A percentile compares a stretch with the other conserved stretches of the same genome.
Conservation (phyloP, 1,140 invertebrate genomes). For the Solenopsis invicta region DNA sequence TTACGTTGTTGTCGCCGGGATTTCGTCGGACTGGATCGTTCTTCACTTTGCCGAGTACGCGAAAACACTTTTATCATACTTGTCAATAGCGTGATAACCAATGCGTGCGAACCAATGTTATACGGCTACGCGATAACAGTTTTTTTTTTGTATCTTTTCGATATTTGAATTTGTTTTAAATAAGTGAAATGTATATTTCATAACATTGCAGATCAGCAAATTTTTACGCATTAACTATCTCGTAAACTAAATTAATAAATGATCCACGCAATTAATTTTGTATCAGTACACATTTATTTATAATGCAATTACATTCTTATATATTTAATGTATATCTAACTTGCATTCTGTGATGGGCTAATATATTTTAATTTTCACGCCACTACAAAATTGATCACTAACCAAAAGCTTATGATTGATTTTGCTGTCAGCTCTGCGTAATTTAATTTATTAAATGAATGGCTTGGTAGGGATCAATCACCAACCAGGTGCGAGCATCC, state of each 20-base stretch:
- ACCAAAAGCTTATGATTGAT: slow-evolving; percentile 49
- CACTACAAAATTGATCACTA: slow-evolving; percentile 44
- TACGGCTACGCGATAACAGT: too few relatives aligned
- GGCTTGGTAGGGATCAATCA: slow-evolving; percentile 49
- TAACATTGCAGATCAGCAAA: neutral
- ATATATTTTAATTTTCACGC: slow-evolving; percentile 28
- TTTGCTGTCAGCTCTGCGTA: slow-evolving; percentile 43
- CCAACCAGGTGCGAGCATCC: slow-evolving; percentile 14
- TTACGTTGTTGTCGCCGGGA: neutral
- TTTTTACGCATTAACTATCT: neutral
- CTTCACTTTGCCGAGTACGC: slow-evolving; percentile 7
- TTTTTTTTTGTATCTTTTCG: neutral
- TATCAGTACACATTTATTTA: neutral
- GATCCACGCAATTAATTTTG: neutral
- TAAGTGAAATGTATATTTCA: neutral
- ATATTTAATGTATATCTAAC: slow-evolving; percentile 3
- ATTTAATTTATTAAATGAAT: slow-evolving; percentile 54
- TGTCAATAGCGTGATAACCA: slow-evolving; percentile 17
- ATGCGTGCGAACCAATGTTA: neutral
- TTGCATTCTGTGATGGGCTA: neutral
- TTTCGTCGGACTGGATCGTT: neutral
- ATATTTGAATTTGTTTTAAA: neutral
- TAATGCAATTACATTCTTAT: slow-evolving; percentile 24
- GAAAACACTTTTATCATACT: slow-evolving; percentile 34
- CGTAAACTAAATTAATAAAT: neutral